Conservation (phyloP, 2,113 vertebrate genomes). For the Gopherus flavomarginatus region DNA sequence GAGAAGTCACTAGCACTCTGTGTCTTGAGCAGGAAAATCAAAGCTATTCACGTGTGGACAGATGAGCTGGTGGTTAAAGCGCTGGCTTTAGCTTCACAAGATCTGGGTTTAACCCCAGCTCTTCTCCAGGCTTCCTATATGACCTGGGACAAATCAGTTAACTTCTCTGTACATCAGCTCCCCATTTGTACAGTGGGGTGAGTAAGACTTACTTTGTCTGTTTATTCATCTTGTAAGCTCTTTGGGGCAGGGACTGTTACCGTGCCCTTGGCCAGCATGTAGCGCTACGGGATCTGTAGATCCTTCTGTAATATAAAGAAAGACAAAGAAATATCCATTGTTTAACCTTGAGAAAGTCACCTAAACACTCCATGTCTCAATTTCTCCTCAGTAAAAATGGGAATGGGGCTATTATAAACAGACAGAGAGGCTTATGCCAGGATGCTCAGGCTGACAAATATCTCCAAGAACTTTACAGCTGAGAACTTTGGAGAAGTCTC, state of each 20-base stretch:
- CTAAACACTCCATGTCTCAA: neutral
- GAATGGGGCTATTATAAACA: neutral
- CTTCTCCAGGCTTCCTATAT: neutral
- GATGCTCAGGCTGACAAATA: neutral
- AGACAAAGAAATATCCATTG: neutral
- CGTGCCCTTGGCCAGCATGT: neutral
- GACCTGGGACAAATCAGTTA: neutral
- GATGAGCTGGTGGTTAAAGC: neutral
- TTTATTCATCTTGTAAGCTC: neutral
- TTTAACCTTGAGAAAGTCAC: neutral
- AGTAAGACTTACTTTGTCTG: accelerated
- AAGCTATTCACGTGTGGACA: accelerated
- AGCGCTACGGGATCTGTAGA: neutral
- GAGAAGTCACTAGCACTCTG: neutral
- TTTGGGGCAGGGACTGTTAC: neutral
- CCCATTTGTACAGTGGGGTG: neutral
- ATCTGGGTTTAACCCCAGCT: neutral
- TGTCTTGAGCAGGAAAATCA: neutral
- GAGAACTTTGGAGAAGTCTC: neutral
- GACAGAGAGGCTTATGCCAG: neutral
- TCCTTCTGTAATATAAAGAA: neutral
- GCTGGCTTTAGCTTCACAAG: accelerated
- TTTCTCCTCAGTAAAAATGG: accelerated
- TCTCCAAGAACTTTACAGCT: neutral
- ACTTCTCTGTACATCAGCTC: neutral